A percentile compares a stretch with the other conserved stretches of the same genome.
Conservation (phyloP, 2,797 vertebrate species). For the Monodelphis domestica region DNA sequence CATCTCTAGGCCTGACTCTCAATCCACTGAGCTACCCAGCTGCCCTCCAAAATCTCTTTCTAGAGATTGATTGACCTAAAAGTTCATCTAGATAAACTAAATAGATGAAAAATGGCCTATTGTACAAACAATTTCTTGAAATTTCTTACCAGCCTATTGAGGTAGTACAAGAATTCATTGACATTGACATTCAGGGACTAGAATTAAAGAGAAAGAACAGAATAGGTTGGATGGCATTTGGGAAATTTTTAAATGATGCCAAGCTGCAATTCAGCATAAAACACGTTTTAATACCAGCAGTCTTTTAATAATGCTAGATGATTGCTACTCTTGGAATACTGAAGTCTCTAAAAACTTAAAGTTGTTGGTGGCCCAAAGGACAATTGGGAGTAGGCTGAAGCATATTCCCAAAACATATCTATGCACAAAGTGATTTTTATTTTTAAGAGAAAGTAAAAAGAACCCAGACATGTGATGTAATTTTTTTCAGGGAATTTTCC, state of each 20-base stretch:
- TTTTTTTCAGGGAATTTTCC: neutral
- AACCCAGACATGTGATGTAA: neutral
- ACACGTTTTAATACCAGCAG: neutral
- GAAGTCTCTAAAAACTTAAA: neutral
- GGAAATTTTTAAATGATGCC: neutral
- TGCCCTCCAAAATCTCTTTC: too few species aligned
- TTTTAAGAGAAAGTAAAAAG: neutral
- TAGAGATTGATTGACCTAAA: neutral
- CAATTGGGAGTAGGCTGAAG: neutral
- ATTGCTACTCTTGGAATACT: neutral
- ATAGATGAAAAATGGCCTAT: neutral
- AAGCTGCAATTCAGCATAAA: neutral
- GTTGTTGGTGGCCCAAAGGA: neutral
- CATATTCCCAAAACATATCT: neutral
- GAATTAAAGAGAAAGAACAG: neutral
- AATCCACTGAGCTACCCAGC: too few species aligned
- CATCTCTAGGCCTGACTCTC: too few species aligned
- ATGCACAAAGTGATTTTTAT: neutral
- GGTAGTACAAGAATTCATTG: neutral
- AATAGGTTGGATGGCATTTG: neutral
- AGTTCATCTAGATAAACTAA: neutral
- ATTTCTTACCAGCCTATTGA: neutral
- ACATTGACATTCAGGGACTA: neutral
- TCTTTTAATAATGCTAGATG: neutral
- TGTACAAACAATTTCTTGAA: neutral